phyloP scores from a whole-genome alignment of 2,888 invertebrate species.

The Agrypnus murinus region DNA sequence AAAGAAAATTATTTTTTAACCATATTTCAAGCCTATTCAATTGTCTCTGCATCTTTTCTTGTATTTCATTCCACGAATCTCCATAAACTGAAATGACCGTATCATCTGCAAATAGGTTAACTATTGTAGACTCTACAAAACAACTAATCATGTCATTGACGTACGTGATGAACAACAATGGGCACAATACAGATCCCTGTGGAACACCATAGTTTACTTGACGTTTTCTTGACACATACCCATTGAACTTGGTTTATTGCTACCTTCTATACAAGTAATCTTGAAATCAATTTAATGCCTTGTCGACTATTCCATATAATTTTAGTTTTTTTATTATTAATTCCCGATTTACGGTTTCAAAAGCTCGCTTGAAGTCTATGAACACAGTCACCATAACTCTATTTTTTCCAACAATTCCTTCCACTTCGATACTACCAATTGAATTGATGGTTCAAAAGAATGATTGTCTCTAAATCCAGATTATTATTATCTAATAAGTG shows the following conservation, averaged over 20 bases:
- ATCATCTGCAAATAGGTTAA: conserved; percentile 7
- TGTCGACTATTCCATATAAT: not conserved
- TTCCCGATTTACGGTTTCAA: no score
- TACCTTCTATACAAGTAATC: not conserved
- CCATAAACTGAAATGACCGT: conserved; percentile 3
- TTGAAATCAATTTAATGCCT: not conserved
- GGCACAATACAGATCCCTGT: not conserved
- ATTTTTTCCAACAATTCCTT: no score
- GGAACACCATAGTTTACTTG: not conserved
- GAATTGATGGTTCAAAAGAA: no score
- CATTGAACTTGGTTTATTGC: not conserved
- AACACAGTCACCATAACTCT: no score
- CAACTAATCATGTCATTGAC: not conserved
- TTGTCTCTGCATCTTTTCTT: not conserved
- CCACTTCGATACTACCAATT: no score
- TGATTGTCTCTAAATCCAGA: no score
- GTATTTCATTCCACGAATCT: not conserved
- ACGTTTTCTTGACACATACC: conserved; percentile 1
- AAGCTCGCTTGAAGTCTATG: no score
- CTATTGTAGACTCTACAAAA: not conserved
- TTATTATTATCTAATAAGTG: no score
- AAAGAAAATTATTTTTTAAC: no score
- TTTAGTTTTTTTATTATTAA: conserved; percentile 8
- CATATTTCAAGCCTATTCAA: not conserved
- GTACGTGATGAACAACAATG: not conserved